A percentile compares a stretch with the other conserved stretches of the same genome.
These are phyloP conservation scores for Rhamnusium bicolor DNA, from an alignment of 2,888 invertebrate species.

Conservation along the genomic window DNA sequence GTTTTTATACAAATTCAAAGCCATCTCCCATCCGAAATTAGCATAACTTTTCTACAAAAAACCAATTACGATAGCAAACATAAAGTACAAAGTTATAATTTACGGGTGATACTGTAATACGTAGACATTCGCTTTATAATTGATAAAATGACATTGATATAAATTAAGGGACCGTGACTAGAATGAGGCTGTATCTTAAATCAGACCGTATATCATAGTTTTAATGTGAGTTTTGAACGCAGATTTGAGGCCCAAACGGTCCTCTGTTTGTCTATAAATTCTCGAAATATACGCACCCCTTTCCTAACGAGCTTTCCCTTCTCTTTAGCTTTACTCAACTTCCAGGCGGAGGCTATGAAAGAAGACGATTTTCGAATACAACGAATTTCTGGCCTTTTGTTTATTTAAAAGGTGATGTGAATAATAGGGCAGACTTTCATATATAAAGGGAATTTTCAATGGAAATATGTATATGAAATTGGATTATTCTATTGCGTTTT, in stretches of 20 bases:
- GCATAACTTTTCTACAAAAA: conserved; percentile 61
- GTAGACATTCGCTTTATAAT: conserved; percentile 69
- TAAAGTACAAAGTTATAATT: conserved; percentile 70
- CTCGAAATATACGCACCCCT: conserved; percentile 66
- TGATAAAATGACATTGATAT: conserved; percentile 72
- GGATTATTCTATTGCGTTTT: neutral
- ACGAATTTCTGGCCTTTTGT: neutral
- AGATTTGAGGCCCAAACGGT: conserved; percentile 66
- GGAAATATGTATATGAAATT: neutral
- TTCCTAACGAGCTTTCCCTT: conserved; percentile 57
- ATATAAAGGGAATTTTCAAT: neutral
- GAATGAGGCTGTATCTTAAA: conserved; percentile 71
- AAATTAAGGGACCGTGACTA: conserved; percentile 71
- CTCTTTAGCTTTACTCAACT: conserved; percentile 37
- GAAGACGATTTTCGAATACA: conserved; percentile 9
- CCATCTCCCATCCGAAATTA: conserved; percentile 44
- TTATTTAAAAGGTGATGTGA: neutral
- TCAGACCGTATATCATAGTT: conserved; percentile 72
- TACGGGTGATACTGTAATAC: conserved; percentile 64
- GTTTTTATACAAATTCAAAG: conserved; percentile 9
- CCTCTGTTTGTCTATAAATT: conserved; percentile 72
- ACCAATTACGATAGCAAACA: conserved; percentile 69
- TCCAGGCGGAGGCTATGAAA: conserved; percentile 15
- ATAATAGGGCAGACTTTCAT: neutral
- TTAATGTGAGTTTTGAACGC: conserved; percentile 70